Evolutionary conservation across 2,113 vertebrate species (phyloP).

Genomic region (Ancistrus triradiatus): DNA sequence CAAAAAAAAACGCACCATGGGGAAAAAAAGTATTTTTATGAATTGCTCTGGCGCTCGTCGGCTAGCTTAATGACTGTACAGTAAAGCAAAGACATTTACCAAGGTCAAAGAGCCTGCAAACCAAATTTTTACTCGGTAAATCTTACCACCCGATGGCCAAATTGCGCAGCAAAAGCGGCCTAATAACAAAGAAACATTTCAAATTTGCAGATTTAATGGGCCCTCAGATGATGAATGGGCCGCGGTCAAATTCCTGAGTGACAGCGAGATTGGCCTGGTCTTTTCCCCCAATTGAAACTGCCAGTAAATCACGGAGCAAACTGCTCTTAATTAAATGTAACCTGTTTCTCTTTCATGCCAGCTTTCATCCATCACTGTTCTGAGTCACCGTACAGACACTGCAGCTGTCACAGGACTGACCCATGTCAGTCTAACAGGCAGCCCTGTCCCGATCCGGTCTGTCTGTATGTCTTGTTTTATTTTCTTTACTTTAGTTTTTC

Average conservation of each 20-base stretch:
- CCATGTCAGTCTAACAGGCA: neutral
- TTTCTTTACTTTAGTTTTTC: neutral
- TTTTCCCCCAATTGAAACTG: slow-evolving; percentile 27
- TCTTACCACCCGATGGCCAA: slow-evolving; percentile 39
- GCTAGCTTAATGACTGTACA: slow-evolving; percentile 48
- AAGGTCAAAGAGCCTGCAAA: slow-evolving; percentile 47
- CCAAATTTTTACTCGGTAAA: slow-evolving; percentile 32
- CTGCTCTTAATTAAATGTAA: slow-evolving; percentile 42
- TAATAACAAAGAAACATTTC: slow-evolving; percentile 39
- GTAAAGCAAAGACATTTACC: slow-evolving; percentile 33
- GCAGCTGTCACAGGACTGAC: slow-evolving; percentile 2
- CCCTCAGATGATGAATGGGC: slow-evolving; percentile 39
- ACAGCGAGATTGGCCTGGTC: slow-evolving; percentile 32
- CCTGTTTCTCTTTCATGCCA: slow-evolving; percentile 34
- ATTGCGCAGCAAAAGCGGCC: slow-evolving; percentile 24
- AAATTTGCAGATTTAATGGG: slow-evolving; percentile 47
- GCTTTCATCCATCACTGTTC: slow-evolving; percentile 16
- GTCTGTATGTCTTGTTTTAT: neutral
- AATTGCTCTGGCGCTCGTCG: slow-evolving; percentile 47
- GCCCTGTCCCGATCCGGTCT: neutral
- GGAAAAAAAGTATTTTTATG: slow-evolving; percentile 45
- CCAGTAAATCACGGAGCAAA: slow-evolving; percentile 33
- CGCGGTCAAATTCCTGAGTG: slow-evolving; percentile 34
- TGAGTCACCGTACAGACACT: slow-evolving; percentile 22
- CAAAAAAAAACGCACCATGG: slow-evolving; percentile 24